Percentiles rank a stretch among this genome's conserved stretches.
phyloP scores from a whole-genome alignment of 2,888 invertebrate species.

The Rhamphomyia laevipes region DNA sequence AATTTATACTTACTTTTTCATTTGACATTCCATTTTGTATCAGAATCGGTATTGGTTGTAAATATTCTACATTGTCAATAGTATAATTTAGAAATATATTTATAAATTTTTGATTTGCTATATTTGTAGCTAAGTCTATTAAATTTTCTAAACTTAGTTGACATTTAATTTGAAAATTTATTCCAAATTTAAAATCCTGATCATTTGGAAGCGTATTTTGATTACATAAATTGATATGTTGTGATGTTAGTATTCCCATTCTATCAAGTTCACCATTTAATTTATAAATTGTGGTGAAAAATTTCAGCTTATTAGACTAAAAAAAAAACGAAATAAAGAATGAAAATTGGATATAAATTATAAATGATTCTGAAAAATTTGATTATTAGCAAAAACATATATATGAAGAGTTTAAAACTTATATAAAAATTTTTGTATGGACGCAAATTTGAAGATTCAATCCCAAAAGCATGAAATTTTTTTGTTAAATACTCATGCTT shows the following conservation, averaged over 20 bases:
- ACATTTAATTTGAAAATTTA: slow-evolving; percentile 19
- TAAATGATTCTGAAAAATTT: no score
- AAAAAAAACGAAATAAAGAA: slow-evolving; percentile 12
- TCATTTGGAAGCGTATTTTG: slow-evolving; percentile 11
- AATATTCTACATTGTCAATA: slow-evolving; percentile 15
- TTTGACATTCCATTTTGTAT: slow-evolving; percentile 27
- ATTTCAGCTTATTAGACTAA: slow-evolving; percentile 15
- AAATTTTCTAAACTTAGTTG: slow-evolving; percentile 28
- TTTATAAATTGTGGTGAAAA: slow-evolving; percentile 24
- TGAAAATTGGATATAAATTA: no score
- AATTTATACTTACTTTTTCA: slow-evolving; percentile 24
- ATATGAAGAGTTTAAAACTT: no score
- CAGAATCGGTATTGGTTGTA: slow-evolving; percentile 31
- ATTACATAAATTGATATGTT: slow-evolving; percentile 27
- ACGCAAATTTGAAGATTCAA: not conserved
- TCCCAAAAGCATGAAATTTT: not conserved
- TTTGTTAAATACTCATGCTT: no score
- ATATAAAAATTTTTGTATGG: no score
- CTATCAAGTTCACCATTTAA: slow-evolving; percentile 24
- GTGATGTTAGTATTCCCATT: slow-evolving; percentile 25
- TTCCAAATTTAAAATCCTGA: slow-evolving; percentile 9
- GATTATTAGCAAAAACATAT: no score
- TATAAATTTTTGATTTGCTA: slow-evolving; percentile 24
- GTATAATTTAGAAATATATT: slow-evolving; percentile 32
- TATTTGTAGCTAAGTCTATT: slow-evolving; percentile 24